Conservation (phyloP, 1,140 invertebrate species). For the Philotrypesis tridentata region DNA sequence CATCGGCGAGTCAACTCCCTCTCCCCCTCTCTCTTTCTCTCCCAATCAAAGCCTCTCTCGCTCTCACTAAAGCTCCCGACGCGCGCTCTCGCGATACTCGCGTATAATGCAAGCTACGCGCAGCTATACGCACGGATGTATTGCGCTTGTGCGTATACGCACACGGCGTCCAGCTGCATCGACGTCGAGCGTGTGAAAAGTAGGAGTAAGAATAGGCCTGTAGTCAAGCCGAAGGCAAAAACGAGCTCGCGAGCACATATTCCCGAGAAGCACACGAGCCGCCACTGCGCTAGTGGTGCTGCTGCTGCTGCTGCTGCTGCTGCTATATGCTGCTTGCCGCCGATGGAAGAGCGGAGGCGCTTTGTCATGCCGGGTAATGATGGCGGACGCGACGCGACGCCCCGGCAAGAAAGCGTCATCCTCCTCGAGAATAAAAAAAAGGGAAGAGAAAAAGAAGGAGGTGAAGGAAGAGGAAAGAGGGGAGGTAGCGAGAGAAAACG, state of each 20-base stretch:
- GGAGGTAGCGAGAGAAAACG: background rate
- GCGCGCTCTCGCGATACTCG: background rate
- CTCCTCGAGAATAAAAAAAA: constrained; percentile 1
- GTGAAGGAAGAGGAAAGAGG: background rate
- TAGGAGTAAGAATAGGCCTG: constrained; percentile 47
- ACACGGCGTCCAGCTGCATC: background rate
- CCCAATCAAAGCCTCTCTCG: background rate
- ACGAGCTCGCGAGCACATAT: background rate
- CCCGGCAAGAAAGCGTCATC: constrained; percentile 46
- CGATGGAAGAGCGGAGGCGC: constrained; percentile 50
- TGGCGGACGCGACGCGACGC: constrained; percentile 58
- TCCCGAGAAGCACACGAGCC: constrained; percentile 2
- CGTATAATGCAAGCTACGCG: background rate
- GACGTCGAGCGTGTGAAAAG: constrained; percentile 39
- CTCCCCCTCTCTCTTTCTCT: background rate
- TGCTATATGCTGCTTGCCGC: too few species aligned
- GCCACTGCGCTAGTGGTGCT: too few species aligned
- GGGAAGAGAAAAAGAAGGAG: background rate
- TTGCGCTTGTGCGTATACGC: background rate
- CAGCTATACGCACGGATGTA: too few species aligned
- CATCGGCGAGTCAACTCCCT: too few species aligned
- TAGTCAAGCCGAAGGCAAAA: background rate
- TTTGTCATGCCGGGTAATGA: constrained; percentile 68
- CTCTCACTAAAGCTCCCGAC: background rate
- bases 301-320: too few species aligned